Base-by-base conservation (phyloP, 2,888 invertebrate species). In the Brenthis daphne region DNA sequence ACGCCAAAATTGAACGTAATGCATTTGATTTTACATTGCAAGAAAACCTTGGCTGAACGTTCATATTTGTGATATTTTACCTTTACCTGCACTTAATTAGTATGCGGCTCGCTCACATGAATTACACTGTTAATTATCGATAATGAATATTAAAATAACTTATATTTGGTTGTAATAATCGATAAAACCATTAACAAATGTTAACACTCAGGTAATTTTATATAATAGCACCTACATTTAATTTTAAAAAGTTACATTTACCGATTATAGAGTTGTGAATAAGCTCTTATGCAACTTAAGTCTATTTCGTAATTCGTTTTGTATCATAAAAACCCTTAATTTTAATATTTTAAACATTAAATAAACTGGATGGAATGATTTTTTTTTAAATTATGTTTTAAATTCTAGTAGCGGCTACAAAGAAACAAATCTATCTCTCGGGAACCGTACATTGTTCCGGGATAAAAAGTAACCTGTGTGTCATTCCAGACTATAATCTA, bases 31-130 rank as follows among this genome's bases (percentile, higher is more conserved):
- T 75, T 72, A 74, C 65, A 66, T 58, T 77, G 71, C 76, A 74
- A 65, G 80, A 73, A 77, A 75, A 74, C 86, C 85, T 85, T 83
- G 80, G 61, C 58, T 67, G 61, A 71, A 75, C 80, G 78, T 82
- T 80, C 77, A 50, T 78, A 75, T 68, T 73, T 65, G 56, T 51
- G 6, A 53, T 57, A 61, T 50, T 60, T 55, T 50, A 55, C 24
- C 48, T 58, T 13, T 16, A 50, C 64, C 64, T 63, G 65, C 57
- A 60, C 51, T 43, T 37, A 67, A 67, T 67, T 61, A 61, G 50
- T 60, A 61, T 48, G 37, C 29, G 37, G 16, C 13, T 16, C 33
- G 60, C 48, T 33, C 24, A 54, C 54, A 61, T 67, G 53, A 67
- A 67, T 67, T 55, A 33, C 24, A 8, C 48, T 54, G 33, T 67